These are phyloP conservation scores for Amphipoea oculea DNA, from an alignment of 2,888 invertebrate species.

Conservation along the genomic window DNA sequence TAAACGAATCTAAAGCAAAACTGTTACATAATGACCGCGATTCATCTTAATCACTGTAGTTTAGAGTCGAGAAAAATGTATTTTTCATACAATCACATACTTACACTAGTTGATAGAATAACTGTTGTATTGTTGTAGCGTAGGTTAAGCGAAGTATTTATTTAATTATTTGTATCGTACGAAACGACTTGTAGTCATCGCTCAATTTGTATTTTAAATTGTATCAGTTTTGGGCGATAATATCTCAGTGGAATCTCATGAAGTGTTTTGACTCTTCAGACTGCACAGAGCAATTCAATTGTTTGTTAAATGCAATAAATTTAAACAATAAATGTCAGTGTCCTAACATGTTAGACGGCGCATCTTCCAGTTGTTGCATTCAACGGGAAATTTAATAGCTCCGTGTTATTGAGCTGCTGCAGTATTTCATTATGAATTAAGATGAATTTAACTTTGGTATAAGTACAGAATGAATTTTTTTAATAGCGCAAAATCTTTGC, in stretches of 20 bases:
- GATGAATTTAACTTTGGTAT: slow-evolving; percentile 12
- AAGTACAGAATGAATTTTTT: not conserved
- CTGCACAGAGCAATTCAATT: not conserved
- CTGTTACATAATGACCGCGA: slow-evolving; percentile 38
- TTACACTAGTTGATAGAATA: slow-evolving; percentile 55
- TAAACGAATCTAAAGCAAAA: not conserved
- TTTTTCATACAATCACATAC: slow-evolving; percentile 69
- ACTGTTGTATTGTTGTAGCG: slow-evolving; percentile 64
- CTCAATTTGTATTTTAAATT: slow-evolving; percentile 61
- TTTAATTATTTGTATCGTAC: slow-evolving; percentile 58
- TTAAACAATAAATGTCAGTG: not conserved
- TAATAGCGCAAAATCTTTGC: not conserved
- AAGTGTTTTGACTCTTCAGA: slow-evolving; percentile 17
- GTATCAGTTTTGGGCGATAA: slow-evolving; percentile 37
- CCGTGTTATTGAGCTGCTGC: not conserved
- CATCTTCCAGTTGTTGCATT: not conserved
- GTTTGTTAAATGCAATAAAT: not conserved
- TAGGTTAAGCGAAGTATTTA: slow-evolving; percentile 64
- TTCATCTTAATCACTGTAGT: slow-evolving; percentile 47
- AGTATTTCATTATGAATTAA: slow-evolving; percentile 19
- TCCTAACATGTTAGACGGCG: not conserved
- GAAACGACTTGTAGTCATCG: slow-evolving; percentile 50
- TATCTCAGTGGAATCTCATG: slow-evolving; percentile 61
- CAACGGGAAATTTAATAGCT: not conserved
- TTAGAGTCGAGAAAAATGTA: slow-evolving; percentile 55